Evolutionary conservation across 1,140 invertebrate species (phyloP).

Genomic region (Gonatopus flavifemur): DNA sequence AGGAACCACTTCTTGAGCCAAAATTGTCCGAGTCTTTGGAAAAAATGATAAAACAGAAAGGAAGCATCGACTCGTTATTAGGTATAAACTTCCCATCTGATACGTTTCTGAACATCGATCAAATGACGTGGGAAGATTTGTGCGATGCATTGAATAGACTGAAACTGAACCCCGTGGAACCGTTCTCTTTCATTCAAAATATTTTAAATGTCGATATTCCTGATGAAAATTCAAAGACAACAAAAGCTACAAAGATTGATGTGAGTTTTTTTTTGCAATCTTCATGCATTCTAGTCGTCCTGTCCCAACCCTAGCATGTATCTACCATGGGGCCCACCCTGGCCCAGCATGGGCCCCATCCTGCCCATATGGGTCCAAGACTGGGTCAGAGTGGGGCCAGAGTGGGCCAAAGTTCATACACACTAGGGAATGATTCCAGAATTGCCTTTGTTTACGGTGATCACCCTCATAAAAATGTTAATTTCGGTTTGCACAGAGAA

Average conservation of each 20-base stretch:
- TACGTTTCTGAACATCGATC: conserved; percentile 11
- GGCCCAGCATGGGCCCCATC: no score
- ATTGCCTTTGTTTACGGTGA: no score
- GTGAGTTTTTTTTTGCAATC: conserved; percentile 16
- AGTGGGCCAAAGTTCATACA: no score
- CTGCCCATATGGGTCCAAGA: conserved; percentile 27
- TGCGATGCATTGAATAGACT: conserved; percentile 21
- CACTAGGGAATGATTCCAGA: no score
- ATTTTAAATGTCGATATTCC: conserved; percentile 17
- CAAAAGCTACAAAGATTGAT: conserved; percentile 27
- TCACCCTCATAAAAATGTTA: no score
- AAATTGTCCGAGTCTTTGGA: no score
- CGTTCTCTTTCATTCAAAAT: conserved; percentile 30
- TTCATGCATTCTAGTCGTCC: conserved; percentile 18
- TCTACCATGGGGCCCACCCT: no score
- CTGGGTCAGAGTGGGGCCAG: no score
- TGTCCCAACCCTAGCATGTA: no score
- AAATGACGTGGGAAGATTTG: conserved; percentile 13
- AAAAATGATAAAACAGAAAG: neutral
- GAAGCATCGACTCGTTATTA: neutral
- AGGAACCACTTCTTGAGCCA: no score
- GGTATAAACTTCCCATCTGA: neutral
- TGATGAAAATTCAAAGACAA: conserved; percentile 2
- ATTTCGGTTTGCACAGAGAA: no score
- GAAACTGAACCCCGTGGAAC: conserved; percentile 26